Conservation (phyloP, 2,797 vertebrate genomes). For the Tinamus major region DNA sequence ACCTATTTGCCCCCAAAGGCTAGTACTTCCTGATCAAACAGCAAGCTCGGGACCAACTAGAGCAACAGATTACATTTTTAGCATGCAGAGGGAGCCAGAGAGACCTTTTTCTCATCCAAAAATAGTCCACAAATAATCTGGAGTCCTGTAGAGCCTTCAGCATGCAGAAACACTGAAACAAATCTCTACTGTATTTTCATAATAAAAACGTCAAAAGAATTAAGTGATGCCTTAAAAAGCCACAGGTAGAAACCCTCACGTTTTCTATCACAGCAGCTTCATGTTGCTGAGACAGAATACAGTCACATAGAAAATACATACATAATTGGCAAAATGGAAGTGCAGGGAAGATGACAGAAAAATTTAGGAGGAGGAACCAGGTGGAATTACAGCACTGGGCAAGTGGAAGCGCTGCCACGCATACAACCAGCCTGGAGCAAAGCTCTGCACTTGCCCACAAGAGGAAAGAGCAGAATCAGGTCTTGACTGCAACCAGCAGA, state of each 20-base stretch:
- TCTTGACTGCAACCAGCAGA: rapidly evolving
- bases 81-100: neutral
- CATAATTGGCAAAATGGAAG: neutral
- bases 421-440: rapidly evolving
- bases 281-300: neutral
- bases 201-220: neutral
- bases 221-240: neutral
- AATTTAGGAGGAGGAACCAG: neutral
- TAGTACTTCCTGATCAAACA: neutral
- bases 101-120: rapidly evolving
- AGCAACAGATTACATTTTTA: neutral
- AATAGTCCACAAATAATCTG: neutral
- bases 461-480: rapidly evolving
- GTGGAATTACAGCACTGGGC: rapidly evolving
- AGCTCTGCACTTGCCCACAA: rapidly evolving
- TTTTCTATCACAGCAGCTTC: neutral
- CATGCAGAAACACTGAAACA: neutral
- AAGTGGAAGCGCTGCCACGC: rapidly evolving
- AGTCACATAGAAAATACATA: rapidly evolving
- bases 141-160: neutral
- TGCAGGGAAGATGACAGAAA: neutral
- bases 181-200: neutral
- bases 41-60: neutral
- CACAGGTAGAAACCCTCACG: neutral
- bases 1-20: neutral